Conservation (phyloP, 1,140 invertebrate species). For the Drosophila simulans region DNA sequence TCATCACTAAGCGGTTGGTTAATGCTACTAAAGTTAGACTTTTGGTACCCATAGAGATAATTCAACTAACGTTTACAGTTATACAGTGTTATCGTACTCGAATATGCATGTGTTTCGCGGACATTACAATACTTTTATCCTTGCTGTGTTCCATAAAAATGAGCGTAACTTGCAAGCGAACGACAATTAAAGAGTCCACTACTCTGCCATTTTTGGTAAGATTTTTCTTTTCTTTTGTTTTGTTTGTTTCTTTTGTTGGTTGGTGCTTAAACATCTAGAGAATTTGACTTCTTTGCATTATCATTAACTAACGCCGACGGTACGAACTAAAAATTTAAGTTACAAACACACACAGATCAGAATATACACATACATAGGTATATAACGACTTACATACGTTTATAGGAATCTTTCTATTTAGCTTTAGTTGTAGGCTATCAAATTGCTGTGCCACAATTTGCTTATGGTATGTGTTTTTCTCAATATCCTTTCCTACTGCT, state of each 20-base stretch:
- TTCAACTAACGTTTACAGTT: constrained; percentile 52
- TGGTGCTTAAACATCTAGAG: constrained; percentile 66
- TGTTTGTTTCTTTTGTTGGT: constrained; percentile 10
- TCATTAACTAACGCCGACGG: constrained; percentile 29
- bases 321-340: constrained; percentile 71
- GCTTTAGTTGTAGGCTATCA: constrained; percentile 51
- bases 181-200: constrained; percentile 32
- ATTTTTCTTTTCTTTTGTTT: constrained; percentile 41
- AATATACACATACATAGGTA: constrained; percentile 51
- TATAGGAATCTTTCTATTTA: constrained; percentile 77
- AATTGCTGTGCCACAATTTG: constrained; percentile 57
- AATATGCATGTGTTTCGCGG: constrained; percentile 26
- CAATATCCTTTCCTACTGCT: constrained; percentile 35
- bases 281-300: constrained; percentile 80
- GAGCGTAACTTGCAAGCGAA: constrained; percentile 33
- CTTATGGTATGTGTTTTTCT: constrained; percentile 65
- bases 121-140: constrained; percentile 66
- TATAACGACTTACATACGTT: constrained; percentile 46
- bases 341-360: constrained; percentile 56
- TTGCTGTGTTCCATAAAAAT: constrained; percentile 19
- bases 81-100: constrained; percentile 37
- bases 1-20: constrained; percentile 57
- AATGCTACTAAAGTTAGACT: constrained; percentile 64
- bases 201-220: constrained; percentile 68
- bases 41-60: constrained; percentile 75